A percentile compares a stretch with the other conserved stretches of the same genome.
phyloP scores from a whole-genome alignment of 2,888 invertebrate genomes.

The Mantis religiosa region DNA sequence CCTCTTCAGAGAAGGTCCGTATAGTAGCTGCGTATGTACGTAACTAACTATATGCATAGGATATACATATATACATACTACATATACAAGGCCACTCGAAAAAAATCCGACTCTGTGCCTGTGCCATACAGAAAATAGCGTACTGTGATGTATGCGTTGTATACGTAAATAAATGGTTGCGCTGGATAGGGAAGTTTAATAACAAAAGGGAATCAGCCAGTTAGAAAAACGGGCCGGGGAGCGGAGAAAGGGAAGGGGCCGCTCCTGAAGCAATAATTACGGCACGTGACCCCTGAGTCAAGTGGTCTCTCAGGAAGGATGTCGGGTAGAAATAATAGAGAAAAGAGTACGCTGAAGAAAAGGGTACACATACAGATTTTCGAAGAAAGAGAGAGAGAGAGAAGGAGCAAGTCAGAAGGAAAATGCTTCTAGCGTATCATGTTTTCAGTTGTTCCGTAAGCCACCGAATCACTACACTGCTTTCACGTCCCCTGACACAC shows the following conservation, averaged over 20 bases:
- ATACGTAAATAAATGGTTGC: neutral
- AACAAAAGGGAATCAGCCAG: neutral
- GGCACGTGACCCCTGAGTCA: conserved; percentile 9
- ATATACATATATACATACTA: neutral
- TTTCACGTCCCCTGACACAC: too few relatives aligned
- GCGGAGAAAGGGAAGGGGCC: neutral
- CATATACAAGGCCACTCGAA: neutral
- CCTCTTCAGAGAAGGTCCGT: neutral
- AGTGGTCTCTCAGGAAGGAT: neutral
- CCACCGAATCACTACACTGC: neutral
- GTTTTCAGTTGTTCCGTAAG: neutral
- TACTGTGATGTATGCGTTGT: neutral
- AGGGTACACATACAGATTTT: neutral
- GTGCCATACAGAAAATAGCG: neutral
- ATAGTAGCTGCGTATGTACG: neutral
- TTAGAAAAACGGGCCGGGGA: neutral
- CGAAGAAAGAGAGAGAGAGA: neutral
- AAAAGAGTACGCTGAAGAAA: neutral
- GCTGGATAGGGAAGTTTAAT: neutral
- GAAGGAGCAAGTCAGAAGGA: neutral
- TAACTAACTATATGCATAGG: neutral
- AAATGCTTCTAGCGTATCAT: neutral
- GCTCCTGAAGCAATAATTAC: neutral
- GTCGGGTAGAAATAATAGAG: conserved; percentile 9
- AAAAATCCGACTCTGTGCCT: neutral